A percentile compares a stretch with the other conserved stretches of the same genome.
These are phyloP conservation scores for Sinocyclocheilus rhinocerous DNA, from an alignment of 2,113 vertebrate genomes.

Conservation along the genomic window DNA sequence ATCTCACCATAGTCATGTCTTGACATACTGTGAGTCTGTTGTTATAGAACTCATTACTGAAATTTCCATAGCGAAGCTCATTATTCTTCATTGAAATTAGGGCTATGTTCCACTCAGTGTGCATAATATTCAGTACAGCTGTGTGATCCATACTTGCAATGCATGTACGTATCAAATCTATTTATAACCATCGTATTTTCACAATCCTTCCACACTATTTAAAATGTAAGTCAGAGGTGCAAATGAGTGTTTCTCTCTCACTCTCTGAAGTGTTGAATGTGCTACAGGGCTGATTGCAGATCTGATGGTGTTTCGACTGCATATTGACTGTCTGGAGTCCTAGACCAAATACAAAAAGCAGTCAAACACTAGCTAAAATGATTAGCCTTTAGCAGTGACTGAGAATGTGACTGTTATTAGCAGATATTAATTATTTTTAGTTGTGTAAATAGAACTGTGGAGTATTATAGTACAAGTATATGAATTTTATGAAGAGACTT, in stretches of 20 bases:
- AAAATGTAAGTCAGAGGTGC: slow-evolving; percentile 16
- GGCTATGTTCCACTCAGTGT: neutral
- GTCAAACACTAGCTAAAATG: neutral
- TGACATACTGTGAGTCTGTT: neutral
- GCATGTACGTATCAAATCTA: neutral
- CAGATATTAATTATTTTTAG: neutral
- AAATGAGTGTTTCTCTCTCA: slow-evolving; percentile 22
- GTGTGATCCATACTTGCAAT: neutral
- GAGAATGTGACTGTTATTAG: neutral
- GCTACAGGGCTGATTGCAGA: neutral
- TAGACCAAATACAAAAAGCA: neutral
- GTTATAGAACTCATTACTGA: slow-evolving; percentile 5
- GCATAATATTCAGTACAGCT: neutral
- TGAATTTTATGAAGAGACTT: neutral
- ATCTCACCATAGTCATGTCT: neutral
- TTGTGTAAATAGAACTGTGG: neutral
- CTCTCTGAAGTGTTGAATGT: slow-evolving; percentile 35
- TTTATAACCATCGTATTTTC: neutral
- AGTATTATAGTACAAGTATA: neutral
- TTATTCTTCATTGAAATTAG: neutral
- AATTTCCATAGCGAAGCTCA: neutral
- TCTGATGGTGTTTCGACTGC: slow-evolving; percentile 14
- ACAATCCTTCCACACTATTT: slow-evolving; percentile 12
- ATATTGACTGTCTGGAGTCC: slow-evolving; percentile 15
- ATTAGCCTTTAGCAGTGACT: neutral